phyloP scores from a whole-genome alignment of 2,113 vertebrate genomes.

The Limanda limanda region DNA sequence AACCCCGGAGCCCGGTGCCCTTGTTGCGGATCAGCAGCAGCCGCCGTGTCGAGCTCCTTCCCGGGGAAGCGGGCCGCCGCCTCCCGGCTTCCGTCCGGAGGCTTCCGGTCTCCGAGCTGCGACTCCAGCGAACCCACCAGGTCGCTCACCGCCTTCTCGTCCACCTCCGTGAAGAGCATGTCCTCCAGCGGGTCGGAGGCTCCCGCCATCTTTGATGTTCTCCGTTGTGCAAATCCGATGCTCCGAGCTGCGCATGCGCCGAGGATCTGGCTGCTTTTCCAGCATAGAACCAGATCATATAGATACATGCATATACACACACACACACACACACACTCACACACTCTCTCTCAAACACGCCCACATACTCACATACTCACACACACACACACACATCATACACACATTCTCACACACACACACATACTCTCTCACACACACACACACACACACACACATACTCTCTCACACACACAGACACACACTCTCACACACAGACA shows the following conservation, averaged over 20 bases:
- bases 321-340: not conserved
- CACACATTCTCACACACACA: no score
- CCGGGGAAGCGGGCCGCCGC: constrained; percentile 73
- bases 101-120: constrained; percentile 81
- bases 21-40: constrained; percentile 80
- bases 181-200: constrained; percentile 90
- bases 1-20: constrained; percentile 79
- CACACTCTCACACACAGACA: no score
- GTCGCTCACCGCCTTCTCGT: constrained; percentile 90
- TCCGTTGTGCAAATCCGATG: constrained; percentile 85
- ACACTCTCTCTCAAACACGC: no score
- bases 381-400: no score
- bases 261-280: constrained; percentile 65
- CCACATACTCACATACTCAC: no score
- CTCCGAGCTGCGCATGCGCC: constrained; percentile 85
- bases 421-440: no score
- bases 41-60: constrained; percentile 78
- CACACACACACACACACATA: no score
- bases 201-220: constrained; percentile 89
- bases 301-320: constrained; percentile 10
- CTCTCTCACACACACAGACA: no score
- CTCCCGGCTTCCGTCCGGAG: constrained; percentile 68
- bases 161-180: constrained; percentile 90
- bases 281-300: constrained; percentile 40
- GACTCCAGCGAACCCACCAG: constrained; percentile 88